Percentiles rank a stretch among this genome's conserved stretches.
phyloP scores from a whole-genome alignment of 2,888 invertebrate genomes.

The Thera obeliscata region DNA sequence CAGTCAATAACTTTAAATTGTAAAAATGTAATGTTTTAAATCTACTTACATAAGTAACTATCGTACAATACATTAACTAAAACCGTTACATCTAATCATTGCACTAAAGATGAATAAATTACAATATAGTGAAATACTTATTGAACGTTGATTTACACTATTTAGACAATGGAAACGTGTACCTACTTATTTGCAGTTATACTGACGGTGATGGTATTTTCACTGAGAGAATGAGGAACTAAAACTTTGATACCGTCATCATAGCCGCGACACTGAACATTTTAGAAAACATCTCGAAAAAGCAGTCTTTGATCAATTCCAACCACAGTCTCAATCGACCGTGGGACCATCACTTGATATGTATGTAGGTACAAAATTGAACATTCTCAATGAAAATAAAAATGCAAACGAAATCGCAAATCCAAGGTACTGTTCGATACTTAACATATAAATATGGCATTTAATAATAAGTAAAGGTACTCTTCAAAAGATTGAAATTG shows the following conservation, averaged over 20 bases:
- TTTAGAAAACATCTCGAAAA: slow-evolving; percentile 65
- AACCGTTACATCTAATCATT: slow-evolving; percentile 81
- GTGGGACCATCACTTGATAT: slow-evolving; percentile 59
- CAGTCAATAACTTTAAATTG: slow-evolving; percentile 76
- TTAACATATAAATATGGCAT: slow-evolving; percentile 84
- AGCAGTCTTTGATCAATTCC: slow-evolving; percentile 83
- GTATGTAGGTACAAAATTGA: slow-evolving; percentile 63
- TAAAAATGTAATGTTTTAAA: slow-evolving; percentile 70
- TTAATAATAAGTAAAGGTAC: slow-evolving; percentile 81
- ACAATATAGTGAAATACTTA: slow-evolving; percentile 69
- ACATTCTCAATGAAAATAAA: slow-evolving; percentile 44
- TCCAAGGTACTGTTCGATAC: slow-evolving; percentile 66
- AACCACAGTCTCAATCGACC: slow-evolving; percentile 60
- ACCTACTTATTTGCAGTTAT: slow-evolving; percentile 57
- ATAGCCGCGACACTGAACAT: slow-evolving; percentile 48
- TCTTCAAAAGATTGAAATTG: slow-evolving; percentile 79
- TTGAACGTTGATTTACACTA: slow-evolving; percentile 56
- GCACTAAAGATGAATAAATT: slow-evolving; percentile 84
- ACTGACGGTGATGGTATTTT: slow-evolving; percentile 50
- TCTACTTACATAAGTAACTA: slow-evolving; percentile 67
- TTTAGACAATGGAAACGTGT: slow-evolving; percentile 53
- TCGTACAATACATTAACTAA: slow-evolving; percentile 74
- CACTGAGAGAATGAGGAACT: slow-evolving; percentile 54
- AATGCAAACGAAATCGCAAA: slow-evolving; percentile 54
- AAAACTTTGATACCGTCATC: slow-evolving; percentile 51